These are phyloP conservation scores for Polypterus senegalus DNA, from an alignment of 2,113 vertebrate genomes.

Conservation along the genomic window DNA sequence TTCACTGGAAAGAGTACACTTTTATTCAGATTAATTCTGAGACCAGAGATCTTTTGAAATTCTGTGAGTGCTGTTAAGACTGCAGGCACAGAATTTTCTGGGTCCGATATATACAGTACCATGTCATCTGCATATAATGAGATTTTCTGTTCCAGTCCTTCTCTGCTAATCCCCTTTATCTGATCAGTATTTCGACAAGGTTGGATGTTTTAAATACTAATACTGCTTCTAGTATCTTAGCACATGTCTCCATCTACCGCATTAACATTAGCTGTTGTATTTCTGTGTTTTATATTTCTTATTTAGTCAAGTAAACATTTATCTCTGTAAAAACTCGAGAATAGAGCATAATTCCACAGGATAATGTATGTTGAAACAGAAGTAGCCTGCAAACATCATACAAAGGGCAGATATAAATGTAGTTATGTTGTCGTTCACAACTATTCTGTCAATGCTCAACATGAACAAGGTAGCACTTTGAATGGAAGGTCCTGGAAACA, in stretches of 20 bases:
- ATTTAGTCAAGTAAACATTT: background rate
- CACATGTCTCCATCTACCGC: background rate
- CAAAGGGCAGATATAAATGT: conserved; percentile 19
- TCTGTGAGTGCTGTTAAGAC: too few relatives aligned
- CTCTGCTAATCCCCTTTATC: too few relatives aligned
- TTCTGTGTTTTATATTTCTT: background rate
- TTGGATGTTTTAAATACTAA: too few relatives aligned
- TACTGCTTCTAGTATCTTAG: background rate
- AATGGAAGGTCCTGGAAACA: conserved; percentile 16
- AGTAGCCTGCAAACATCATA: conserved; percentile 23
- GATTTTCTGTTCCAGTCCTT: too few relatives aligned
- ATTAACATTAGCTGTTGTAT: background rate
- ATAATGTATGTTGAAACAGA: conserved; percentile 23
- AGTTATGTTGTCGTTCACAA: conserved; percentile 19
- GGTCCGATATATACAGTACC: too few relatives aligned
- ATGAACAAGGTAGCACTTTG: conserved; percentile 13
- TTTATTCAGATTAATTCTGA: too few relatives aligned
- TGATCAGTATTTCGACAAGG: too few relatives aligned
- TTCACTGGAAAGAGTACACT: too few relatives aligned
- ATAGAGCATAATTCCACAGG: conserved; percentile 17
- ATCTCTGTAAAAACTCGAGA: conserved; percentile 19
- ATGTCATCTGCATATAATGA: too few relatives aligned
- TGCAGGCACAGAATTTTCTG: too few relatives aligned
- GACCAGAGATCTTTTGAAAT: too few relatives aligned
- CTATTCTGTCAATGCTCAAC: conserved; percentile 12